Percentiles rank a stretch among this genome's conserved stretches.
Conservation (phyloP, 2,113 vertebrate species). For the Picathartes gymnocephalus region DNA sequence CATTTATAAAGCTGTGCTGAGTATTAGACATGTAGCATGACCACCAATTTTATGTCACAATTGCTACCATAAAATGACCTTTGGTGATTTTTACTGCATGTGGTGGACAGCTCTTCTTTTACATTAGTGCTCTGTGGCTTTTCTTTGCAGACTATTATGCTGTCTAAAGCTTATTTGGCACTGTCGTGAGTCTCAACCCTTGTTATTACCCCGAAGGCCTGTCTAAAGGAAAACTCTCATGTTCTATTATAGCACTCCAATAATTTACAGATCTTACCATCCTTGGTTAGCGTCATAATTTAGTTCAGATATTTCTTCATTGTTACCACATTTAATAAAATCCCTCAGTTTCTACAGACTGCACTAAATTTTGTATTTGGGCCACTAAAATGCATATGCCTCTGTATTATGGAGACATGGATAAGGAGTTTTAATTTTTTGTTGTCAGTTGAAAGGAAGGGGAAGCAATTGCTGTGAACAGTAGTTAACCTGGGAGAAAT, state of each 20-base stretch:
- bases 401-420: not conserved
- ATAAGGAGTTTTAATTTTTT: conserved; percentile 51
- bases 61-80: conserved; percentile 88
- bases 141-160: conserved; percentile 85
- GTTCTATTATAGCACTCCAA: conserved; percentile 76
- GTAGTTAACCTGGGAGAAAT: conserved; percentile 61
- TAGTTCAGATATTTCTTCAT: conserved; percentile 74
- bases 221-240: conserved; percentile 73
- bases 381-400: conserved; percentile 44
- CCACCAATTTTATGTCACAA: conserved; percentile 88
- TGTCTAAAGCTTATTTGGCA: conserved; percentile 84
- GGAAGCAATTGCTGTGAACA: conserved; percentile 34
- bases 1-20: conserved; percentile 84
- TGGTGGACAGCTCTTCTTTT: conserved; percentile 84
- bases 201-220: conserved; percentile 83
- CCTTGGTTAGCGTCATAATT: conserved; percentile 74
- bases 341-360: conserved; percentile 52
- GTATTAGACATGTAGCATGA: conserved; percentile 88
- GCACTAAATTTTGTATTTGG: conserved; percentile 10
- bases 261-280: conserved; percentile 76
- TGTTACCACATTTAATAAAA: conserved; percentile 63
- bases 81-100: conserved; percentile 86
- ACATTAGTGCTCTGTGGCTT: conserved; percentile 84
- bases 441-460: conserved; percentile 43
- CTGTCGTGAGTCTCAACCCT: conserved; percentile 81